Base-by-base conservation (phyloP, 2,888 invertebrate species). In the Ceriagrion tenellum region DNA sequence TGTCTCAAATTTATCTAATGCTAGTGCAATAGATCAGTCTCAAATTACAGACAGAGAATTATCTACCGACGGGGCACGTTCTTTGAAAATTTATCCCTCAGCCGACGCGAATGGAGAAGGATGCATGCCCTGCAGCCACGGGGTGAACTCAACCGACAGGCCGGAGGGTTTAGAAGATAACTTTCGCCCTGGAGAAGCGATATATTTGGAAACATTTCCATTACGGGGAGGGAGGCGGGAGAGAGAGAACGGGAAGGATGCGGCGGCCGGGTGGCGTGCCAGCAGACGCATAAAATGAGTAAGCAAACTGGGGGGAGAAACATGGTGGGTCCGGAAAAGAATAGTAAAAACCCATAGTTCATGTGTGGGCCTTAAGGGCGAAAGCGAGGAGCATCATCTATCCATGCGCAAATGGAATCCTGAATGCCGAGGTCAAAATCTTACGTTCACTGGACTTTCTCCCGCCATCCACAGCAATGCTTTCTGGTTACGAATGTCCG, bases 191-290 rank as follows among this genome's bases (percentile, higher is more conserved):
- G 81, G 81, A 81, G 81, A 81, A 18, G 81, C 81, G 81, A 81
- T 81, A 81, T 81, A 81, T 81, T 81, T 81, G 81, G 81, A 81
- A 81, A 35, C 81, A 35, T 81, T 81, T 81, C 35, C 81, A 81
- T 69, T 26, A 69, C 6, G 69, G 69, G 30, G 13, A 4, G 3
- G 35, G 74, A 30, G 10, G 10, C 10, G 30, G 74, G 30, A n/a
- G n/a, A n/a, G n/a, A n/a, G n/a, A n/a, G n/a, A n/a, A n/a, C 16
- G 30, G 30, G 6, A 35, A 12, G 30, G 35, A 3, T 8, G 30
- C 8, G 35, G 30, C 81, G 81, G 81, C 81, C 35, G 81, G 81
- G 30, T 81, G 81, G 81, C 81, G 81, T 81, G 81, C 30, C 30
- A 81, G 81, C 30, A 81, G 81, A 81, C 35, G 81, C 81, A 81